Conservation (phyloP, 2,797 vertebrate species). For the Pipistrellus pygmaeus region DNA sequence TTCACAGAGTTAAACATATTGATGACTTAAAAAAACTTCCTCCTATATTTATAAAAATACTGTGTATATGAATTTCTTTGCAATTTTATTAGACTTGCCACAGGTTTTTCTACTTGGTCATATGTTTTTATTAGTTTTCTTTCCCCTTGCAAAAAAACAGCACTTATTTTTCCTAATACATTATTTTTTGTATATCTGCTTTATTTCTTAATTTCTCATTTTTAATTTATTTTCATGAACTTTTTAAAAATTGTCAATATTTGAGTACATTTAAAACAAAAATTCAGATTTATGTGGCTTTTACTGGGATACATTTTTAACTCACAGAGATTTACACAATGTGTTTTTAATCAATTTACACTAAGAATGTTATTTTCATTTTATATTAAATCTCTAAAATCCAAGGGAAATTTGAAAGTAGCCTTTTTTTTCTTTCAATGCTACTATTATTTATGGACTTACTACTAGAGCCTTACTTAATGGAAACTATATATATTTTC, state of each 20-base stretch:
- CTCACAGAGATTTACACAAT: slow-evolving; percentile 34
- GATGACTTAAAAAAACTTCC: neutral
- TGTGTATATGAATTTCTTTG: neutral
- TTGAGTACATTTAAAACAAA: slow-evolving; percentile 29
- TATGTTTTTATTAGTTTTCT: neutral
- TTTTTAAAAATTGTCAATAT: neutral
- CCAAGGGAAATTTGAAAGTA: neutral
- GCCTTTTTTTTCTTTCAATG: neutral
- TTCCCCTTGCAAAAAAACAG: neutral
- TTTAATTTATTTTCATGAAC: neutral
- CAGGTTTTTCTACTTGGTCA: neutral
- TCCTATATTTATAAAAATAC: neutral
- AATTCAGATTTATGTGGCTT: slow-evolving; percentile 2
- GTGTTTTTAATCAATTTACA: slow-evolving; percentile 48
- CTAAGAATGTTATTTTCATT: slow-evolving; percentile 26
- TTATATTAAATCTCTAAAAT: neutral
- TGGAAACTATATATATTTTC: neutral
- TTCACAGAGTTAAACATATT: neutral
- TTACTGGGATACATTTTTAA: neutral
- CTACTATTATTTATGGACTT: slow-evolving; percentile 3
- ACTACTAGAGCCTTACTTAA: neutral
- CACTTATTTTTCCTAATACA: neutral
- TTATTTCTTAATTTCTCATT: neutral
- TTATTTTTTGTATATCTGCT: neutral
- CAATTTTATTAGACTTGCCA: neutral